These are phyloP conservation scores for Agelas oroides DNA, from an alignment of 37 sponge, comb jelly and placozoan species.

Conservation along the genomic window DNA sequence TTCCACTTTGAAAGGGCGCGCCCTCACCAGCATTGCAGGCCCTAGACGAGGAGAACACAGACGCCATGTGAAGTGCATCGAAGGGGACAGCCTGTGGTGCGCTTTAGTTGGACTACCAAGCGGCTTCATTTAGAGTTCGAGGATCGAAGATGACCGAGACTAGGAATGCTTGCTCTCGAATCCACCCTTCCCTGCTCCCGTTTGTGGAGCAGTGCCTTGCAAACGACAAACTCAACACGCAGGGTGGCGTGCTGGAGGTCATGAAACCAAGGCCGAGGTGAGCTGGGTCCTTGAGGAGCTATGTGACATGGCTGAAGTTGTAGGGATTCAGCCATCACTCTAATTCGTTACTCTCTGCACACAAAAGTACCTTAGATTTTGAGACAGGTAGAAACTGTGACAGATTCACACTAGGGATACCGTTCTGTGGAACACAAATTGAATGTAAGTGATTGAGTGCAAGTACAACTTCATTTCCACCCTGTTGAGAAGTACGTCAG, in stretches of 20 bases:
- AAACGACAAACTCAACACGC: constrained; percentile 40
- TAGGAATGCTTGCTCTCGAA: constrained; percentile 11
- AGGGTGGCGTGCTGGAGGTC: constrained; percentile 60
- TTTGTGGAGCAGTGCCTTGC: constrained; percentile 59
- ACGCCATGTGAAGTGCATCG: neutral
- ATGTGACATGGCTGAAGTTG: neutral
- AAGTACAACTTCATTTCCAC: too few species aligned
- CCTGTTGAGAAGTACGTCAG: too few species aligned
- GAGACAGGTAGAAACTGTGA: constrained; percentile 61
- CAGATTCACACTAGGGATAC: constrained; percentile 75
- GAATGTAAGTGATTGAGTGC: constrained; percentile 73
- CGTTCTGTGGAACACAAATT: constrained; percentile 81
- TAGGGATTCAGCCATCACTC: neutral
- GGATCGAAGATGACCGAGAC: neutral
- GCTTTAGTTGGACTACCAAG: neutral
- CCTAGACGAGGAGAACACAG: neutral
- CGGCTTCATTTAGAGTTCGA: too few species aligned
- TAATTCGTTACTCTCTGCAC: neutral
- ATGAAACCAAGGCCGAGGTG: constrained; percentile 59
- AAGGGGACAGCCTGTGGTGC: neutral
- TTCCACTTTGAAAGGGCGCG: neutral
- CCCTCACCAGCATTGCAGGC: neutral
- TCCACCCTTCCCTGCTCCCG: constrained; percentile 50
- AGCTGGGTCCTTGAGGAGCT: too few species aligned
- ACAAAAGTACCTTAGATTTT: constrained; percentile 30